Base-by-base conservation (phyloP, 2,113 vertebrate species). In the Dipodomys merriami region DNA sequence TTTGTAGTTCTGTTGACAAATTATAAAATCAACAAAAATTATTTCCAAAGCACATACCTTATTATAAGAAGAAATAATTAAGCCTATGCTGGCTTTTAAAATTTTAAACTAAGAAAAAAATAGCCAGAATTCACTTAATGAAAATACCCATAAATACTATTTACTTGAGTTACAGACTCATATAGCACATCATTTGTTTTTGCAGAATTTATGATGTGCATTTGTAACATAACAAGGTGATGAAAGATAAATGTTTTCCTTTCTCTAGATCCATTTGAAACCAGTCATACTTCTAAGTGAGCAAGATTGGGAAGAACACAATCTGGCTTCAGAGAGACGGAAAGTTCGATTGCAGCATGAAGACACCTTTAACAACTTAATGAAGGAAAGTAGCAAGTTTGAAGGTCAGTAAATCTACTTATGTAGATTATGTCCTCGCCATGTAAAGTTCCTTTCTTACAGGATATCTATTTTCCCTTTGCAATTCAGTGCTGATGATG, bases 261-360 rank as follows among this genome's bases (percentile, higher is more conserved):
- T 95, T 94, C 29, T 82, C 35, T 86, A 99, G 98, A 93, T 98
- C 86, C 90, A 94, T 30, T 95, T 99, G 93, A 97, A 98, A 94
- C 97, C 98, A 25, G 96, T 99, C 22, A 60, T 72, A 25, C 97
- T 98, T 83, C 39, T 97, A 73, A 97, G 97, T 44, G 12, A 95
- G 60, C 95, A 98, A 88, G 98, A 99, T 82, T 93, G 88, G 6
- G 57, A 98, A 74, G 98, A 99, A 88, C 94, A 99, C 46, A 96
- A 88, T 11, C 95, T 98, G 86, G 98, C 98, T 78, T 87, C 95
- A 7, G 98, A 98, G 73, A 98, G 98, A 96, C 98, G 98, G 80
- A 97, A 96, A 95, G 98, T 99, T 57, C 95, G 98, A 20, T 94
- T 98, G 27, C 97, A 97, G 69, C 98, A 98, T 30, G 95, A 97